These are phyloP conservation scores for Amiota minor DNA, from an alignment of 2,888 invertebrate species.

Conservation along the genomic window DNA sequence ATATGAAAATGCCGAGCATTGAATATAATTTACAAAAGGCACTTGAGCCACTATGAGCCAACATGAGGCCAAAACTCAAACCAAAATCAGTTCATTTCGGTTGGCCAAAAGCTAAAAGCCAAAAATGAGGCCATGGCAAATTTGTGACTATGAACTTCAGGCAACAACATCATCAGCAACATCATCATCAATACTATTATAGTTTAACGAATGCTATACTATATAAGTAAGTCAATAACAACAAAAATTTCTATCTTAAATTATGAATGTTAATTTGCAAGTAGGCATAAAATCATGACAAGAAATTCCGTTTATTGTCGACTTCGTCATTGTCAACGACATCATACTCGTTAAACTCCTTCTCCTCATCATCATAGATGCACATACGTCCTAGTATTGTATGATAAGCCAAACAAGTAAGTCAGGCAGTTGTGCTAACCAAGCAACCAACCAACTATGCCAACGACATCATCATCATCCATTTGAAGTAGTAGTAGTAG, in stretches of 20 bases:
- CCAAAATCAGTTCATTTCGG: too few species aligned
- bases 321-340: neutral
- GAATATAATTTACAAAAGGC: too few species aligned
- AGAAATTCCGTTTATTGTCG: constrained; percentile 47
- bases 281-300: constrained; percentile 61
- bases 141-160: constrained; percentile 7
- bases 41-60: too few species aligned
- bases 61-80: too few species aligned
- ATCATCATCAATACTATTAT: neutral
- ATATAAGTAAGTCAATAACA: neutral
- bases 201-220: neutral
- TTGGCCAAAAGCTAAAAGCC: constrained; percentile 4
- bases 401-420: neutral
- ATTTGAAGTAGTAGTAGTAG: too few species aligned
- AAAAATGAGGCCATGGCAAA: constrained; percentile 1
- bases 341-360: neutral
- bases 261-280: constrained; percentile 64
- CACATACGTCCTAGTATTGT: neutral
- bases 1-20: too few species aligned
- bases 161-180: neutral
- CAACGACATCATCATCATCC: too few species aligned
- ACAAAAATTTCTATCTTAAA: constrained; percentile 44
- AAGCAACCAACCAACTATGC: too few species aligned
- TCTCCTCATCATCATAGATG: neutral
- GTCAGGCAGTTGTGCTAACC: neutral